Evolutionary conservation across 2,888 invertebrate species (phyloP).

Genomic region (Antheraea yamamai): DNA sequence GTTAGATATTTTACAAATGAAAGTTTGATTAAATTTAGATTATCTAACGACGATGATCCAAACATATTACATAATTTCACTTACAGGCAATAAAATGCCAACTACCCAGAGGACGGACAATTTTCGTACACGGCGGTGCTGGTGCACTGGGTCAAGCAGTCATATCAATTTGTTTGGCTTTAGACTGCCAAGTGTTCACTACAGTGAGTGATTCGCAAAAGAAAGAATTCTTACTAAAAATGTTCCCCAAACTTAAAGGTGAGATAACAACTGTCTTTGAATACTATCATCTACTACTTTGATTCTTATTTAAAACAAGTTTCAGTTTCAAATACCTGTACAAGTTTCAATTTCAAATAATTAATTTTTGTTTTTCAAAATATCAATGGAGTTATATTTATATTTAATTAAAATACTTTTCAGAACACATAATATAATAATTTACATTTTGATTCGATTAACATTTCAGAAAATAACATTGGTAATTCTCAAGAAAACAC

Average conservation of each 20-base stretch:
- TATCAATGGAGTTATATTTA: too few relatives aligned
- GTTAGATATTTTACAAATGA: too few relatives aligned
- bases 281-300: background rate
- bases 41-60: too few relatives aligned
- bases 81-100: conserved; percentile 35
- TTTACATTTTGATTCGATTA: background rate
- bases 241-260: conserved; percentile 47
- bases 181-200: conserved; percentile 42
- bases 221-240: conserved; percentile 43
- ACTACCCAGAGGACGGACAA: conserved; percentile 24
- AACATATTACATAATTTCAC: background rate
- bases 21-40: too few relatives aligned
- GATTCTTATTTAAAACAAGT: too few relatives aligned
- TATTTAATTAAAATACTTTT: too few relatives aligned
- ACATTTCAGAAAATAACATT: conserved; percentile 22
- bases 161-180: conserved; percentile 43
- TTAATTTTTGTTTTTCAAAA: too few relatives aligned
- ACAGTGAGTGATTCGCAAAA: conserved; percentile 44
- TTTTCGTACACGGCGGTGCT: conserved; percentile 47
- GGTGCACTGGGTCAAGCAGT: conserved; percentile 53
- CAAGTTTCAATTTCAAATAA: too few relatives aligned
- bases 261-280: background rate
- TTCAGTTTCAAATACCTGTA: too few relatives aligned
- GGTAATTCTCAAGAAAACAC: background rate
- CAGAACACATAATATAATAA: too few relatives aligned